These are phyloP conservation scores for Andrena hattorfiana DNA, from an alignment of 2,888 invertebrate genomes.

Conservation along the genomic window DNA sequence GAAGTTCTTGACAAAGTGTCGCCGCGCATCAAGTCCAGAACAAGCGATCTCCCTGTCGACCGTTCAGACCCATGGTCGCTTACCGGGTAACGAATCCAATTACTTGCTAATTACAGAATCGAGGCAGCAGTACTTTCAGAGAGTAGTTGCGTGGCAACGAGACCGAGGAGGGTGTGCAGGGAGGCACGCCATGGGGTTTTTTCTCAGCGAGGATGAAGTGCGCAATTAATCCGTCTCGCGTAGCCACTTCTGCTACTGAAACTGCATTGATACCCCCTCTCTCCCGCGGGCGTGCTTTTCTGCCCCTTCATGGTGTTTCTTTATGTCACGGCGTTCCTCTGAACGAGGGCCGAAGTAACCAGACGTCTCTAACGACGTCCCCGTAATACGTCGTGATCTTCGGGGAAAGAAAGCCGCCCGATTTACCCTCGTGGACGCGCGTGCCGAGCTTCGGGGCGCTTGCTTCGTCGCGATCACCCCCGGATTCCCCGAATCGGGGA, in stretches of 20 bases:
- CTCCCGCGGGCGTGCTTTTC: constrained; percentile 12
- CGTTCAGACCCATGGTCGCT: constrained; percentile 17
- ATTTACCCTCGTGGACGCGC: neutral
- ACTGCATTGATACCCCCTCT: constrained; percentile 60
- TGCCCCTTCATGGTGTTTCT: constrained; percentile 18
- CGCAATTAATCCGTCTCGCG: constrained; percentile 80
- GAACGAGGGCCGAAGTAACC: constrained; percentile 27
- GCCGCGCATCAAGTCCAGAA: too few species aligned
- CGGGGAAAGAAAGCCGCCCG: neutral
- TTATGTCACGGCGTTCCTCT: constrained; percentile 21
- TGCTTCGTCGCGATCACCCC: neutral
- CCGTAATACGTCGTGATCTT: constrained; percentile 26
- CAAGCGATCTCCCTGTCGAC: too few species aligned
- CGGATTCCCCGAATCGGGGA: neutral
- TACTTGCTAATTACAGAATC: constrained; percentile 75
- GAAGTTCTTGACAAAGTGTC: too few species aligned
- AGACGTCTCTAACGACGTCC: constrained; percentile 31
- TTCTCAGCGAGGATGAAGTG: constrained; percentile 75
- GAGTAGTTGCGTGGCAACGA: constrained; percentile 56
- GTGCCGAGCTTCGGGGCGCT: too few species aligned
- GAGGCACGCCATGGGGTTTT: constrained; percentile 55
- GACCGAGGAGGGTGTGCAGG: constrained; percentile 20
- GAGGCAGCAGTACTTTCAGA: constrained; percentile 59
- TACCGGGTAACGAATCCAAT: constrained; percentile 72
- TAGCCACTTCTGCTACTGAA: constrained; percentile 69